Conservation (phyloP, 2,797 vertebrate genomes). For the Okamejei kenojei region DNA sequence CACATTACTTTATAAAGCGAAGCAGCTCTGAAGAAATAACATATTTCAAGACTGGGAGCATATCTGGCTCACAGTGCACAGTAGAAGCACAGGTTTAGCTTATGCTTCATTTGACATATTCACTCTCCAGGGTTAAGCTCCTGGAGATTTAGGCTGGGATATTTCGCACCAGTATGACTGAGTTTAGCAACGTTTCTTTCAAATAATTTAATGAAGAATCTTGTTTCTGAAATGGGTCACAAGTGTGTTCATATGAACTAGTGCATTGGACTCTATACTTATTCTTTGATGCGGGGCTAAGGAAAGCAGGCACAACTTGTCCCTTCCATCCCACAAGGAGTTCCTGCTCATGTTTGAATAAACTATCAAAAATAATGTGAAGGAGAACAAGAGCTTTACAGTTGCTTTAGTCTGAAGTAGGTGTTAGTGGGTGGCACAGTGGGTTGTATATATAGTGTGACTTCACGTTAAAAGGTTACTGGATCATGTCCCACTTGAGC, state of each 20-base stretch:
- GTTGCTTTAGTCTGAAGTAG: too few species aligned
- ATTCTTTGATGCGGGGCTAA: neutral
- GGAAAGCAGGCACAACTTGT: neutral
- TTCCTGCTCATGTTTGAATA: neutral
- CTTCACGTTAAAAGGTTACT: too few species aligned
- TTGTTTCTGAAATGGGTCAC: neutral
- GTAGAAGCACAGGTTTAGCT: neutral
- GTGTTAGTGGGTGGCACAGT: too few species aligned
- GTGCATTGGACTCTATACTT: neutral
- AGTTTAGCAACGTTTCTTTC: neutral
- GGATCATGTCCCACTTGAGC: too few species aligned
- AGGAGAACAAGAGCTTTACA: too few species aligned
- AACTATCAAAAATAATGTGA: neutral
- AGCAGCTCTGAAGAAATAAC: neutral
- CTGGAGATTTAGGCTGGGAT: neutral
- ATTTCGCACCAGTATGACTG: neutral
- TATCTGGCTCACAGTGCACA: neutral
- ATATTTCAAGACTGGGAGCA: neutral
- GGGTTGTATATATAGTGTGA: too few species aligned
- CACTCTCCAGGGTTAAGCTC: neutral
- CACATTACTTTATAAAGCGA: neutral
- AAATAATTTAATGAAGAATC: neutral
- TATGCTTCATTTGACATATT: neutral
- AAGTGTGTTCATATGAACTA: neutral
- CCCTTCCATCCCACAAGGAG: neutral